Percentiles rank a stretch among this genome's conserved stretches.
Evolutionary conservation across 2,888 invertebrate species (phyloP).

Genomic region (Drosophila stalkeri): DNA sequence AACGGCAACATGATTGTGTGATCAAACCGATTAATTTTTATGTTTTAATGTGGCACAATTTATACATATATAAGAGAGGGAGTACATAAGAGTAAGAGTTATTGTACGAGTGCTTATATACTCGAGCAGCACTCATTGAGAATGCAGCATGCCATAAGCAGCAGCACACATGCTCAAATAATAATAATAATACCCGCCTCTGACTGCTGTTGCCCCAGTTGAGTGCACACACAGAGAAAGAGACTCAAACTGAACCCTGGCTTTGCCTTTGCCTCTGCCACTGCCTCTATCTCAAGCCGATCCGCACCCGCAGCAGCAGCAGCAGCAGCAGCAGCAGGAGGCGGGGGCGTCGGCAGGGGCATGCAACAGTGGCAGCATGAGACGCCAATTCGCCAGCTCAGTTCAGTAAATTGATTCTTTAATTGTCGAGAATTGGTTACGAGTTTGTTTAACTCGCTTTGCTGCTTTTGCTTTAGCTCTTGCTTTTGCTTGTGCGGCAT

Average conservation of each 20-base stretch:
- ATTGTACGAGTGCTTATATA: constrained; percentile 21
- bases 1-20: constrained; percentile 61
- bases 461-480: constrained; percentile 9
- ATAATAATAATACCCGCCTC: constrained; percentile 66
- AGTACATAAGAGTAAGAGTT: neutral
- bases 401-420: constrained; percentile 79
- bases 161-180: constrained; percentile 52
- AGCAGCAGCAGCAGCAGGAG: constrained; percentile 21
- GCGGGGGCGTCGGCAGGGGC: neutral
- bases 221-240: constrained; percentile 24
- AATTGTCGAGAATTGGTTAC: constrained; percentile 79
- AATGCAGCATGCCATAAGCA: constrained; percentile 23
- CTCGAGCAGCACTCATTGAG: constrained; percentile 13
- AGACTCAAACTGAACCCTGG: constrained; percentile 15
- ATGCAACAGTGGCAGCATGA: constrained; percentile 10
- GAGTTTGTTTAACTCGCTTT: constrained; percentile 77
- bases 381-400: constrained; percentile 72
- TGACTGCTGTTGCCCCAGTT: constrained; percentile 46
- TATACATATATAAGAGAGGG: constrained; percentile 7
- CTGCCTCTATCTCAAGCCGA: constrained; percentile 39
- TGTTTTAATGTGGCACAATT: constrained; percentile 59
- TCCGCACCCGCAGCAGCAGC: constrained; percentile 53
- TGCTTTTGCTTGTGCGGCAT: constrained; percentile 18
- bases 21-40: constrained; percentile 66
- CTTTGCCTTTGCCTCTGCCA: constrained; percentile 25